Evolutionary conservation across 1,140 invertebrate species (phyloP).

Genomic region (Sitodiplosis mosellana): DNA sequence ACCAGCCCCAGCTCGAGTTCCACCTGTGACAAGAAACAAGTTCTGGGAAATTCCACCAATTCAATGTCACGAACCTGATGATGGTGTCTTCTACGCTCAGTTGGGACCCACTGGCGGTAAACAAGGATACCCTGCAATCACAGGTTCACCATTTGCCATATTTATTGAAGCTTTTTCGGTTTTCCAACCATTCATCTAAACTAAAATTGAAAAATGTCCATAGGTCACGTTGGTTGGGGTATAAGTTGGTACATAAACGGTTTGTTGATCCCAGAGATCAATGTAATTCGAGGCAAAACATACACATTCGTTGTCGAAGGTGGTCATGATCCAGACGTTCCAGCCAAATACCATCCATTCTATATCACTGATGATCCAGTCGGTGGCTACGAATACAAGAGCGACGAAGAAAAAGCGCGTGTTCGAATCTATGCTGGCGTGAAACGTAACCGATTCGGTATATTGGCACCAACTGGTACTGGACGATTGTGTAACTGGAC

Average conservation of each 20-base stretch:
- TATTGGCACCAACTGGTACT: conserved; percentile 45
- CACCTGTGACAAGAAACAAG: conserved; percentile 33
- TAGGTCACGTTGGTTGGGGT: conserved; percentile 82
- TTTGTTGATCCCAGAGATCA: conserved; percentile 77
- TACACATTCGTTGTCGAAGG: conserved; percentile 86
- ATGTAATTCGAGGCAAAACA: conserved; percentile 71
- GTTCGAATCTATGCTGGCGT: conserved; percentile 68
- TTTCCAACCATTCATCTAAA: too few relatives aligned
- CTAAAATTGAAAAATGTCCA: conserved; percentile 1
- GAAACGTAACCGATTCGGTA: conserved; percentile 40
- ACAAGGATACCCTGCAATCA: conserved; percentile 70
- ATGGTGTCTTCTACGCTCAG: conserved; percentile 78
- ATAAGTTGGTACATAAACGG: conserved; percentile 88
- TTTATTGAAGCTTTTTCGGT: too few relatives aligned
- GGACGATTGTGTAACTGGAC: conserved; percentile 77
- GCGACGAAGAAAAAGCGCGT: conserved; percentile 56
- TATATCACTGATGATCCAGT: conserved; percentile 87
- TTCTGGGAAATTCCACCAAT: conserved; percentile 77
- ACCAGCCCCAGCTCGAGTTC: conserved; percentile 32
- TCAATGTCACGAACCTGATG: conserved; percentile 70
- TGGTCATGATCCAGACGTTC: conserved; percentile 53
- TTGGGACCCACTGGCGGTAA: conserved; percentile 80
- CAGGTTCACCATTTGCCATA: conserved; percentile 36
- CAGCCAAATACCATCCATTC: conserved; percentile 82
- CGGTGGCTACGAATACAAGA: conserved; percentile 76